Evolutionary conservation across 37 sponge, comb jelly and placozoan species (phyloP).

Genomic region (Geodia barretti): DNA sequence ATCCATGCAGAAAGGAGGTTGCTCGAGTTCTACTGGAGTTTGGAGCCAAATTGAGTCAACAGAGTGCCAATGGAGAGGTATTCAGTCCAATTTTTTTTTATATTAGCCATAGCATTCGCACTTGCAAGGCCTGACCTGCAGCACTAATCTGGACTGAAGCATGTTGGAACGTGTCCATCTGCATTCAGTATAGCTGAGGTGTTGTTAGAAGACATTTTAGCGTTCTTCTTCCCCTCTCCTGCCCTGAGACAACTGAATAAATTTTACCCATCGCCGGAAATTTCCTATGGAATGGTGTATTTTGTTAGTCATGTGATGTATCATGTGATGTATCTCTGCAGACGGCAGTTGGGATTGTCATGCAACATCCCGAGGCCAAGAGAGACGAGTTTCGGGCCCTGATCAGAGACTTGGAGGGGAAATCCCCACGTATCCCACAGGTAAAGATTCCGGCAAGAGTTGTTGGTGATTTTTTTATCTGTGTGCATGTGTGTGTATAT

Average conservation of each 20-base stretch:
- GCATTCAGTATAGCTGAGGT: not conserved
- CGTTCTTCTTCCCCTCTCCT: not conserved
- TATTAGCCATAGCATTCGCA: not conserved
- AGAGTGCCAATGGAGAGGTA: constrained; percentile 58
- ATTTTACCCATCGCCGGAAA: not conserved
- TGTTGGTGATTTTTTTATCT: not conserved
- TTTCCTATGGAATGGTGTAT: not conserved
- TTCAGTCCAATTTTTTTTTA: no score
- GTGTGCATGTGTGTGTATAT: constrained; percentile 26
- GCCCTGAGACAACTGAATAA: not conserved
- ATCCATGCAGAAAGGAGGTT: constrained; percentile 53
- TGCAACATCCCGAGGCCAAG: constrained; percentile 51
- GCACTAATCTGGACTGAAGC: not conserved
- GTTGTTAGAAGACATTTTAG: not conserved
- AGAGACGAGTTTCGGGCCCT: constrained; percentile 55
- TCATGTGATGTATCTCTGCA: not conserved
- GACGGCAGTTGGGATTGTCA: constrained; percentile 40
- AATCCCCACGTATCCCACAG: constrained; percentile 26
- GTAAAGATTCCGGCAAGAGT: constrained; percentile 26
- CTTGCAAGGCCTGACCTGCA: not conserved
- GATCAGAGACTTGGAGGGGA: constrained; percentile 38
- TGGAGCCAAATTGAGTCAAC: constrained; percentile 65
- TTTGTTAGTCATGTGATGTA: not conserved
- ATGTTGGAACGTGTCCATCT: not conserved
- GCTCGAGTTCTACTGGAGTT: constrained; percentile 66